Base-by-base conservation (phyloP, 2,113 vertebrate genomes). In the Zingel zingel region DNA sequence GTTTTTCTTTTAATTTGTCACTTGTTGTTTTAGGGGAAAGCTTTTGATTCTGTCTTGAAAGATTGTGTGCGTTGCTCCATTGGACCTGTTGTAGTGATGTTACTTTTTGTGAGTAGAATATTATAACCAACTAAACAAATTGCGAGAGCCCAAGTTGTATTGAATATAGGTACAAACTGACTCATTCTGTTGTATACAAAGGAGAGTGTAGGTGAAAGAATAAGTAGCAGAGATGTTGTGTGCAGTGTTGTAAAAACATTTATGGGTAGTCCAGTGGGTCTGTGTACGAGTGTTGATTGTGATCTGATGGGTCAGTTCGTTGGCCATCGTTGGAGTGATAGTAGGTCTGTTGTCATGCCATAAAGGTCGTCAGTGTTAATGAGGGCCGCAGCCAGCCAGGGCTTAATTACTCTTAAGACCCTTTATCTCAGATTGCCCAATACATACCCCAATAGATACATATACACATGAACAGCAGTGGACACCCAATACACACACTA, bases 391-490 rank as follows among this genome's bases (percentile, higher is more conserved):
- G 87, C 71, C 82, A 74, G 78, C 75, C 63, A 53, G 25, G 56
- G 58, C 75, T 77, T 92, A 92, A 94, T 94, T 75, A 87, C 87
- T 83, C 79, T 88, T 87, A 89, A 91, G 70, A 74, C 74, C 56
- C 77, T 81, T 93, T 92, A 91, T 92, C 89, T 93, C 23, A 36
- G 30, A 87, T 76, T 65, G 86, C 47, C 59, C 88, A 84, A 86
- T 90, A 69, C 50, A 86, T 56, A 77, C 14, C 65, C 70, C 70
- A 87, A 81, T 85, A 78, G 73, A 86, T 10, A 27, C 67, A 87
- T 68, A 89, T 87, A n/a, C 84, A 89, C 73, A 77, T 82, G 72
- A 89, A 88, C 77, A 84, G 74, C 25, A 36, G 50, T 50, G 62
- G 27, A 69, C 77, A 58, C 30, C 62, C 69, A 93, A 92, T 88